These are phyloP conservation scores for Macroramphosus scolopax DNA, from an alignment of 2,797 vertebrate genomes.

Conservation along the genomic window DNA sequence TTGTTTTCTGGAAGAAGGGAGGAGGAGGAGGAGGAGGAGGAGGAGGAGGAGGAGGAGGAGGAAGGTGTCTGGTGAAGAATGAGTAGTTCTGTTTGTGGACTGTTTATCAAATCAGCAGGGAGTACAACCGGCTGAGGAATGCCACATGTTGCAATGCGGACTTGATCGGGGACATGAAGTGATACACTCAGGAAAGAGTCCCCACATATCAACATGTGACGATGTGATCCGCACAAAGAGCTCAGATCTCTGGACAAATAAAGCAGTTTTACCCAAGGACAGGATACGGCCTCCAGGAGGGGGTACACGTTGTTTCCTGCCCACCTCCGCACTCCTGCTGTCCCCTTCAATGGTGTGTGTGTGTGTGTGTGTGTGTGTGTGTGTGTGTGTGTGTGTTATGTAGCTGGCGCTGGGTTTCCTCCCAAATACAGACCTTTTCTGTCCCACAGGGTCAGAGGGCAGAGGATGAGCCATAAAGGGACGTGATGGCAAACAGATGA, in stretches of 20 bases:
- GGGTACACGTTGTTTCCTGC: conserved; percentile 70
- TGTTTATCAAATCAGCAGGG: conserved; percentile 67
- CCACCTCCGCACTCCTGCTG: conserved; percentile 65
- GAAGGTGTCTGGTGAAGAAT: conserved; percentile 53
- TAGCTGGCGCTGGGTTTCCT: conserved; percentile 51
- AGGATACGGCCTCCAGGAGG: conserved; percentile 69
- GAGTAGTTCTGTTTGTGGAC: conserved; percentile 55
- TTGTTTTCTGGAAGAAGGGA: conserved; percentile 82
- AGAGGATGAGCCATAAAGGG: conserved; percentile 63
- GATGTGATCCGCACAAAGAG: conserved; percentile 16
- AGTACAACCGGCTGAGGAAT: conserved; percentile 63
- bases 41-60: conserved; percentile 50
- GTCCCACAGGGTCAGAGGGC: conserved; percentile 65
- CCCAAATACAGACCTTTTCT: conserved; percentile 59
- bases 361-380: conserved; percentile 27
- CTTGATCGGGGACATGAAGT: conserved; percentile 63
- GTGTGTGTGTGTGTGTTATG: conserved; percentile 40
- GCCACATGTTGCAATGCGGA: conserved; percentile 61
- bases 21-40: conserved; percentile 29
- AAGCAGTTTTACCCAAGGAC: conserved; percentile 60
- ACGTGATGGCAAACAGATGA: conserved; percentile 59
- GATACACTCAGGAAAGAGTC: conserved; percentile 1
- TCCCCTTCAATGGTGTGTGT: conserved; percentile 49
- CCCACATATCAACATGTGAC: conserved; percentile 6
- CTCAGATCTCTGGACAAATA: conserved; percentile 61